phyloP scores from a whole-genome alignment of 2,113 vertebrate genomes.

The Urocitellus parryii region DNA sequence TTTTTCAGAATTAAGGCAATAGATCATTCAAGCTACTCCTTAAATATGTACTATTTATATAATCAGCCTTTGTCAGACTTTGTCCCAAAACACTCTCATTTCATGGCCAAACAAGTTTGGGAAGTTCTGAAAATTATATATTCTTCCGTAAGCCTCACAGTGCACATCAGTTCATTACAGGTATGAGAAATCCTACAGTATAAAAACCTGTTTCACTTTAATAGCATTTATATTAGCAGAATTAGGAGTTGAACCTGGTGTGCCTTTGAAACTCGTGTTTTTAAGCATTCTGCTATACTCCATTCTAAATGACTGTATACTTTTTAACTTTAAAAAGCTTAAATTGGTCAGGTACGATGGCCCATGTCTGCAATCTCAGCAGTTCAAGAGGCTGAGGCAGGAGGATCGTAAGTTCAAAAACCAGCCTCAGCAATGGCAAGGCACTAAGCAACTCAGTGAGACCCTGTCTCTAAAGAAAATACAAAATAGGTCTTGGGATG shows the following conservation, averaged over 20 bases:
- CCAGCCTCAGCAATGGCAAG: too few species aligned
- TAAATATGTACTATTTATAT: neutral
- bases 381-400: too few species aligned
- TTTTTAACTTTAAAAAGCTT: constrained; percentile 10
- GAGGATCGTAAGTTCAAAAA: too few species aligned
- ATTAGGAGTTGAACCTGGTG: neutral
- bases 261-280: neutral
- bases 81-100: neutral
- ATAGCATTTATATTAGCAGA: neutral
- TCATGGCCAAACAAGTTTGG: neutral
- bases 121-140: neutral
- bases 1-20: neutral
- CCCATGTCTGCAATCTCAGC: too few species aligned
- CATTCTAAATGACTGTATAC: neutral
- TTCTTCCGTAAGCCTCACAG: neutral
- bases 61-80: neutral
- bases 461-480: too few species aligned
- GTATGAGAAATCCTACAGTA: neutral
- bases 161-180: neutral
- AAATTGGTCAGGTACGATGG: neutral
- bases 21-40: neutral
- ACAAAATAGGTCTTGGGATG: too few species aligned
- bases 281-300: neutral
- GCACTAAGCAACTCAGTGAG: too few species aligned
- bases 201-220: neutral